Conservation (phyloP, 1,140 invertebrate genomes). For the Rhyzopertha dominica region DNA sequence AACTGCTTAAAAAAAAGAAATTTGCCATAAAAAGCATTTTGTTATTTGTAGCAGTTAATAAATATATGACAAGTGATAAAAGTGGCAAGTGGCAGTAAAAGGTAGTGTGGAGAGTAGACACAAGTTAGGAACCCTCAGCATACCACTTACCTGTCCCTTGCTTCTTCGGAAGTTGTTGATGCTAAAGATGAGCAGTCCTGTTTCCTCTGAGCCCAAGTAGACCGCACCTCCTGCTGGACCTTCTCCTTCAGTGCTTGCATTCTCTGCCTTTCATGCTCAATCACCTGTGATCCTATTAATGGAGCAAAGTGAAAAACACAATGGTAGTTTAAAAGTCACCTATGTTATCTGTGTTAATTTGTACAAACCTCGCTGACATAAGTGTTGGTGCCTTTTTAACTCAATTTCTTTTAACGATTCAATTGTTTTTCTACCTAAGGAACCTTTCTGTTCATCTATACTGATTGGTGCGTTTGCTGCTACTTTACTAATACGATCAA, state of each 20-base stretch:
- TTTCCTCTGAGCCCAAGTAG: slow-evolving; percentile 74
- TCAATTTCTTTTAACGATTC: slow-evolving; percentile 87
- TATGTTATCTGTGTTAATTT: slow-evolving; percentile 5
- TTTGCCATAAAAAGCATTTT: no score
- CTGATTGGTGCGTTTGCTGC: slow-evolving; percentile 71
- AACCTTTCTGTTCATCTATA: slow-evolving; percentile 43
- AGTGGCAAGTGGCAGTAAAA: no score
- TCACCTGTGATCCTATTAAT: slow-evolving; percentile 79
- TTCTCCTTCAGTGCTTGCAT: slow-evolving; percentile 80
- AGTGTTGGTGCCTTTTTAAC: slow-evolving; percentile 76
- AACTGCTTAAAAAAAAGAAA: no score
- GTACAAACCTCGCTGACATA: slow-evolving; percentile 79
- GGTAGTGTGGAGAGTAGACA: no score
- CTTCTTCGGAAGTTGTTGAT: slow-evolving; percentile 58
- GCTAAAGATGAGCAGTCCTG: slow-evolving; percentile 66
- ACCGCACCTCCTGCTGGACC: slow-evolving; percentile 82
- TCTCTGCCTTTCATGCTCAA: slow-evolving; percentile 82
- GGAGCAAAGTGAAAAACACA: no score
- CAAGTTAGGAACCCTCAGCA: no score
- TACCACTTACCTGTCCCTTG: slow-evolving; percentile 37
- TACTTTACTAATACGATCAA: slow-evolving; percentile 80
- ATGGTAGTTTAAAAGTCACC: no score
- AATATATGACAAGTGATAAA: no score
- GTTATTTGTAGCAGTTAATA: no score
- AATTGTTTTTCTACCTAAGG: slow-evolving; percentile 75